A percentile compares a stretch with the other conserved stretches of the same genome.
phyloP scores from a whole-genome alignment of 92 coral and sea anemone species.

The Porites lobata region DNA sequence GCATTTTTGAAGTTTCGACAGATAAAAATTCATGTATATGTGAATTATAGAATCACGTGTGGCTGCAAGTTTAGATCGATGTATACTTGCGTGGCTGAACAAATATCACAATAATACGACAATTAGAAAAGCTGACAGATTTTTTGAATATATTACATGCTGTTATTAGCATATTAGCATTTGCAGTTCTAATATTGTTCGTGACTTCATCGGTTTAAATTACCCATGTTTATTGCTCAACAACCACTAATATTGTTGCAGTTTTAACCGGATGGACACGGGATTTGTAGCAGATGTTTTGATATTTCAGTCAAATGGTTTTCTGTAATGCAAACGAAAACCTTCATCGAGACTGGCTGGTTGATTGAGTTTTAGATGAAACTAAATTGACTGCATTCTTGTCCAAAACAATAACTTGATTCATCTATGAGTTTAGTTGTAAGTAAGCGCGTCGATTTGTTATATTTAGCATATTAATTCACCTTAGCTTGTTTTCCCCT shows the following conservation, averaged over 20 bases:
- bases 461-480: background rate
- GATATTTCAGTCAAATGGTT: background rate
- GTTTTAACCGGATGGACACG: background rate
- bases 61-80: background rate
- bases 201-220: slow-evolving; percentile 21
- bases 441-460: background rate
- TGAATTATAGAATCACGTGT: background rate
- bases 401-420: slow-evolving; percentile 6
- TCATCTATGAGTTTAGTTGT: slow-evolving; percentile 39
- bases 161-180: slow-evolving; percentile 22
- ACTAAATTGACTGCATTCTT: background rate
- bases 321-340: background rate
- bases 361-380: slow-evolving; percentile 7
- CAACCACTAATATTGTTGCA: background rate
- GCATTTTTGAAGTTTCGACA: background rate
- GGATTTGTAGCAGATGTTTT: background rate
- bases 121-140: slow-evolving; percentile 1
- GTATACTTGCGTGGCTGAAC: background rate
- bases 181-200: background rate
- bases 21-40: background rate
- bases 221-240: background rate
- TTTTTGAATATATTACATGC: slow-evolving; percentile 31
- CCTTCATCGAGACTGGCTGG: background rate
- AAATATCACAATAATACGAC: background rate
- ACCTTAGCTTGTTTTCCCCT: background rate